Evolutionary conservation across 1,140 invertebrate genomes (phyloP).

Genomic region (Acromyrmex charruanus): DNA sequence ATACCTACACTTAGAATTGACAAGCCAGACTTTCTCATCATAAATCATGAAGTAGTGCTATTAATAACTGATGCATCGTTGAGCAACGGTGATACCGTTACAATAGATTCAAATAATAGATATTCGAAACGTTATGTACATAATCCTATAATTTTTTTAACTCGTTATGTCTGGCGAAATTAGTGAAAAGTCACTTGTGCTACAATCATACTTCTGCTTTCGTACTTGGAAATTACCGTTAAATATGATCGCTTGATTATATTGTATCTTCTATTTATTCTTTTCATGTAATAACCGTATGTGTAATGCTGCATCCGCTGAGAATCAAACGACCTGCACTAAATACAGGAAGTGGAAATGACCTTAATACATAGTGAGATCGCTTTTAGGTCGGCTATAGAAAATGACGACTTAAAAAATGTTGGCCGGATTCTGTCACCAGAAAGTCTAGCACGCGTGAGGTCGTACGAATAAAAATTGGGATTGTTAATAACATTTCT

Average conservation of each 20-base stretch:
- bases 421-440: slow-evolving; percentile 1
- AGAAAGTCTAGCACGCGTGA: neutral
- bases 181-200: slow-evolving; percentile 20
- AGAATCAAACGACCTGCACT: slow-evolving; percentile 8
- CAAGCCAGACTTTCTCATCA: slow-evolving; percentile 8
- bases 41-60: slow-evolving; percentile 27
- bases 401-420: neutral
- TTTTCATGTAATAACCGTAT: slow-evolving; percentile 14
- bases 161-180: slow-evolving; percentile 24
- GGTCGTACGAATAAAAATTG: slow-evolving; percentile 40
- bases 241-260: slow-evolving; percentile 2
- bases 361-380: slow-evolving; percentile 27
- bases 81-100: slow-evolving; percentile 27
- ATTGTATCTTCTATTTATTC: slow-evolving; percentile 17
- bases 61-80: slow-evolving; percentile 49
- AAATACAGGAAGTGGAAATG: slow-evolving; percentile 10
- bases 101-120: neutral
- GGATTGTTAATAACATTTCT: slow-evolving; percentile 34
- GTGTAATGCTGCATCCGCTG: neutral
- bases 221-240: neutral
- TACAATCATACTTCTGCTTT: slow-evolving; percentile 6
- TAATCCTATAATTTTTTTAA: slow-evolving; percentile 16
- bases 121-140: slow-evolving; percentile 3
- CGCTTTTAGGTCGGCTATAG: slow-evolving; percentile 5
- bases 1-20: slow-evolving; percentile 22